These are phyloP conservation scores for Falco columbarius DNA, from an alignment of 2,797 vertebrate species.

Conservation along the genomic window DNA sequence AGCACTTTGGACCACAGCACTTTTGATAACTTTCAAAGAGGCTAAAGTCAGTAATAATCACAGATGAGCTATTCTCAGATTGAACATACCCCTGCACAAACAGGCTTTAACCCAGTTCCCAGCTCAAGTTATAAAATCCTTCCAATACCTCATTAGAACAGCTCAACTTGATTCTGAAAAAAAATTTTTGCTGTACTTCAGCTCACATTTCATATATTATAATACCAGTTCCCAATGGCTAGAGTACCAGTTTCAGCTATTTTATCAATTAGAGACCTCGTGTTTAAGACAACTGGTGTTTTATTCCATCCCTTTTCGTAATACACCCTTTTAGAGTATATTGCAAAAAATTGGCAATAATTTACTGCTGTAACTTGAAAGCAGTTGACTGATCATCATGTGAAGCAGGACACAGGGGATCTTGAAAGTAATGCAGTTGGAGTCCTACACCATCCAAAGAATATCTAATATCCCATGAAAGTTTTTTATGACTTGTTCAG, in stretches of 20 bases:
- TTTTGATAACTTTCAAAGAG: neutral
- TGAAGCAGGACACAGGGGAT: neutral
- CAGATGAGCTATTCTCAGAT: neutral
- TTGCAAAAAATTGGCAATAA: neutral
- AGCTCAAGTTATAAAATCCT: neutral
- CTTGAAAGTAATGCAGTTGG: neutral
- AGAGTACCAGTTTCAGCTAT: neutral
- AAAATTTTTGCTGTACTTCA: neutral
- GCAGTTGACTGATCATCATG: neutral
- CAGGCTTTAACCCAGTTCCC: neutral
- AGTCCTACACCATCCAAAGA: neutral
- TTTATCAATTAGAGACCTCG: neutral
- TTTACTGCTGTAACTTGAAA: neutral
- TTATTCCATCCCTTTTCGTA: neutral
- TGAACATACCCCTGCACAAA: neutral
- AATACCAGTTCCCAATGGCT: neutral
- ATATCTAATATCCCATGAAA: neutral
- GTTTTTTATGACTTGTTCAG: neutral
- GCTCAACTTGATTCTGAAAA: neutral
- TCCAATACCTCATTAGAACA: neutral
- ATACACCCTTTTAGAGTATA: neutral
- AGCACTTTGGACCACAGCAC: neutral
- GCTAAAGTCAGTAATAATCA: neutral
- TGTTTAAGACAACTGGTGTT: neutral
- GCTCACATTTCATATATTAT: neutral